Base-by-base conservation (phyloP, 1,140 invertebrate species). In the Lasioglossum albipes region DNA sequence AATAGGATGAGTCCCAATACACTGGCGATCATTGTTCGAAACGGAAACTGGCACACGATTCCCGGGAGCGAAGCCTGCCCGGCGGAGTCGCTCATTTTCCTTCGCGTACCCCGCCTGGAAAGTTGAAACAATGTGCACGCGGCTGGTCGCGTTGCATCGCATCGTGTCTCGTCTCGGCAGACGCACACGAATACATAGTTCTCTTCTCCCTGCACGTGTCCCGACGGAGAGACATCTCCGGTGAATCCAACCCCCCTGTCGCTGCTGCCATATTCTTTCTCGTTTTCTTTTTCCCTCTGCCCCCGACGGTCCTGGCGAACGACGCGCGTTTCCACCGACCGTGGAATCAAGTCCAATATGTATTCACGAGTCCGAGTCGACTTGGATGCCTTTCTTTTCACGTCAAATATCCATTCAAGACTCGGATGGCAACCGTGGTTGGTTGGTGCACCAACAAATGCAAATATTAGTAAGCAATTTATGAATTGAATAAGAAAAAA, bases 51-150 rank as follows among this genome's bases (percentile, higher is more conserved):
- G 73, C 42, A 66, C 73, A 65, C 42, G 73, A 45, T 41, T 41
- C 70, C 71, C 69, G 68, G 57, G 57, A 59, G n/a, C 57, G 57
- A 22, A 59, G n/a, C 10, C 7, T 59, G 20, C 57, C 20, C 20
- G 57, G 57, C n/a, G 57, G 61, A 75, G 52, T 18, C 52, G 52
- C 52, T 54, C 52, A 54, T 81, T 83, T 83, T 82, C 80, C 73
- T 82, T 67, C 61, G 76, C 74, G 74, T 72, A 22, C 71, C 80
- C 42, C 81, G 82, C 52, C 36, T 59, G 64, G 64, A 65, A 75
- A 75, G 45, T 45, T 31, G 61, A 75, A 75, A 75, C 31, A 64
- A 49, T 9, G 59, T 31, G 62, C 52, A 59, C 20, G 57, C 20
- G 57, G n/a, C 57, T n/a, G 57, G n/a, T 59, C 57, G 61, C n/a